Evolutionary conservation across 1,140 invertebrate genomes (phyloP).

Genomic region (Psix sp.): DNA sequence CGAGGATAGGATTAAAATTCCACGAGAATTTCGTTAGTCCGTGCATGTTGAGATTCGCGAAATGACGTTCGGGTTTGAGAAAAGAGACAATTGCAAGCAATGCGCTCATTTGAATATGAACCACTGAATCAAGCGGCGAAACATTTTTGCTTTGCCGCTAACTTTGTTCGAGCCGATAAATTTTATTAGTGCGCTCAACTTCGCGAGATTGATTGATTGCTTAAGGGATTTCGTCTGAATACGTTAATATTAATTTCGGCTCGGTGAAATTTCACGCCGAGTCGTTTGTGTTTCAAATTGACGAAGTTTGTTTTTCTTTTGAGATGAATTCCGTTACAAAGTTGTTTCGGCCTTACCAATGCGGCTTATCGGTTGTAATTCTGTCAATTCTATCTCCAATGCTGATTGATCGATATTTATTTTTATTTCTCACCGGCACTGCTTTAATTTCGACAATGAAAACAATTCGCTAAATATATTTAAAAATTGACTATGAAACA

Average conservation of each 20-base stretch:
- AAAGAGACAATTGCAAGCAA: slow-evolving; percentile 27
- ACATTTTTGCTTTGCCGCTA: slow-evolving; percentile 49
- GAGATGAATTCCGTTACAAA: slow-evolving; percentile 20
- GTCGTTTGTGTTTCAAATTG: slow-evolving; percentile 31
- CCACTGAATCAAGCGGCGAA: slow-evolving; percentile 13
- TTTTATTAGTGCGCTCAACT: slow-evolving; percentile 34
- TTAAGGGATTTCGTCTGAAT: slow-evolving; percentile 36
- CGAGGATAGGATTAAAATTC: slow-evolving; percentile 66
- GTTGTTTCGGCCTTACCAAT: slow-evolving; percentile 3
- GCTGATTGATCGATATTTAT: neutral
- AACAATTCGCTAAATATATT: too few species aligned
- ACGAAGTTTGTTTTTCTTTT: slow-evolving; percentile 21
- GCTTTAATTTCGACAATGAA: too few species aligned
- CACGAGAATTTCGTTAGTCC: slow-evolving; percentile 56
- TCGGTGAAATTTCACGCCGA: slow-evolving; percentile 13
- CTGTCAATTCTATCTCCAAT: slow-evolving; percentile 4
- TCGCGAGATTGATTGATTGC: slow-evolving; percentile 38
- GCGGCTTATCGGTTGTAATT: neutral
- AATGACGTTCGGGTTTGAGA: slow-evolving; percentile 40
- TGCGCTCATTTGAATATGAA: slow-evolving; percentile 53
- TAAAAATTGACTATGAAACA: too few species aligned
- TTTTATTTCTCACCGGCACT: too few species aligned
- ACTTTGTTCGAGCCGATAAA: slow-evolving; percentile 29
- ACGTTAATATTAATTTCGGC: slow-evolving; percentile 41
- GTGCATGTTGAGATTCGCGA: slow-evolving; percentile 57